phyloP scores from a whole-genome alignment of 2,113 vertebrate species.

The Entelurus aequoreus region DNA sequence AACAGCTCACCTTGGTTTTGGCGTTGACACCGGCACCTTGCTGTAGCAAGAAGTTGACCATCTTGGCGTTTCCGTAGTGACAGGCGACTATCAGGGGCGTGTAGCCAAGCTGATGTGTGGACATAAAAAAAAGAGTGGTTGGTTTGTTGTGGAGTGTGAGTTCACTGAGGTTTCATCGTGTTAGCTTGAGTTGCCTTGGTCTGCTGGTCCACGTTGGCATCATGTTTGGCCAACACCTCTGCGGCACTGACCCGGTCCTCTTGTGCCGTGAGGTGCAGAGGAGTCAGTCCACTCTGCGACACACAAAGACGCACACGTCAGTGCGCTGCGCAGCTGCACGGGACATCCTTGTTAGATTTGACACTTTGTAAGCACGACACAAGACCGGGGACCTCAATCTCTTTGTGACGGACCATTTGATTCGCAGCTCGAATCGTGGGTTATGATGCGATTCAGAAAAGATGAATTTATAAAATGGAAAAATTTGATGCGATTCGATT shows the following conservation, averaged over 20 bases:
- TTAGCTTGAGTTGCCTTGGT: conserved; percentile 81
- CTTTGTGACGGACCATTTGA: too few relatives aligned
- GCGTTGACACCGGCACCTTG: conserved; percentile 87
- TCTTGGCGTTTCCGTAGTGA: conserved; percentile 97
- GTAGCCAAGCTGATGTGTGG: conserved; percentile 82
- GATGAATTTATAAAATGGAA: too few relatives aligned
- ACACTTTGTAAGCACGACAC: too few relatives aligned
- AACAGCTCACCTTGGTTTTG: conserved; percentile 85
- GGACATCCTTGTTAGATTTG: too few relatives aligned
- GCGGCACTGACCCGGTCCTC: conserved; percentile 90
- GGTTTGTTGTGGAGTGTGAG: background rate
- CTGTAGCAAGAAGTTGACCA: conserved; percentile 94
- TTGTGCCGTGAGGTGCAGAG: conserved; percentile 90
- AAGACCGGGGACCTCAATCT: too few relatives aligned
- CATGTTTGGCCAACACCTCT: conserved; percentile 83
- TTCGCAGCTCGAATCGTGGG: too few relatives aligned
- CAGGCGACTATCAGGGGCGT: conserved; percentile 94
- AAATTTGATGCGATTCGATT: too few relatives aligned
- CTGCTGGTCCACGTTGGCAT: conserved; percentile 86
- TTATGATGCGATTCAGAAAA: too few relatives aligned
- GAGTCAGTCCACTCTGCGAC: conserved; percentile 83
- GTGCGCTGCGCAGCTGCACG: too few relatives aligned
- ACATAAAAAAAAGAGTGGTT: background rate
- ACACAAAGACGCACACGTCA: conserved; percentile 12
- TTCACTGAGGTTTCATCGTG: background rate